phyloP scores from a whole-genome alignment of 2,888 invertebrate species.

The Mesoligia furuncula region DNA sequence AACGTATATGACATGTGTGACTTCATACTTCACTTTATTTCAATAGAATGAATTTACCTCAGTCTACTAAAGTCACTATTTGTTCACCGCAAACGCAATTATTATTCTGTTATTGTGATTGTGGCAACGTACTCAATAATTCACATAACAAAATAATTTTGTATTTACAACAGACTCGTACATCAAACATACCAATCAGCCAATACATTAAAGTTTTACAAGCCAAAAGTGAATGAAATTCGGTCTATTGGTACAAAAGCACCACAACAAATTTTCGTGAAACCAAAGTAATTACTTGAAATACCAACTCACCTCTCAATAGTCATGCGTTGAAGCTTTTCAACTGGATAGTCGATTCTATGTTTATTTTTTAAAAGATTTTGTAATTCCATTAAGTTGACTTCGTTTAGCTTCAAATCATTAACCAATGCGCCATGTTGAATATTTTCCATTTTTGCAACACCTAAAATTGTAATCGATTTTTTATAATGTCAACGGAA shows the following conservation, averaged over 20 bases:
- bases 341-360: constrained; percentile 62
- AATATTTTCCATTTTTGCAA: constrained; percentile 64
- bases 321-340: constrained; percentile 65
- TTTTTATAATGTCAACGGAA: not conserved
- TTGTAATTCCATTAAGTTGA: constrained; percentile 69
- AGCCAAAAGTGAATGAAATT: not conserved
- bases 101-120: too few relatives aligned
- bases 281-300: constrained; percentile 35
- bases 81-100: not conserved
- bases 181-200: not conserved
- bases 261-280: not conserved
- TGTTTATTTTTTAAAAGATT: constrained; percentile 64
- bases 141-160: not conserved
- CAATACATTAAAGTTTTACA: constrained; percentile 14
- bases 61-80: not conserved
- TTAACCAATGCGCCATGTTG: constrained; percentile 45
- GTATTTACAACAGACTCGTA: not conserved
- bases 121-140: not conserved
- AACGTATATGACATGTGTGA: too few relatives aligned
- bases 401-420: constrained; percentile 66
- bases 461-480: constrained; percentile 60
- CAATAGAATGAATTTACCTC: not conserved
- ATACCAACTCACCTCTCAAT: constrained; percentile 66
- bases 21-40: not conserved
- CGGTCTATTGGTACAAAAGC: not conserved